phyloP scores from a whole-genome alignment of 2,888 invertebrate species.

The Pammene aurita region DNA sequence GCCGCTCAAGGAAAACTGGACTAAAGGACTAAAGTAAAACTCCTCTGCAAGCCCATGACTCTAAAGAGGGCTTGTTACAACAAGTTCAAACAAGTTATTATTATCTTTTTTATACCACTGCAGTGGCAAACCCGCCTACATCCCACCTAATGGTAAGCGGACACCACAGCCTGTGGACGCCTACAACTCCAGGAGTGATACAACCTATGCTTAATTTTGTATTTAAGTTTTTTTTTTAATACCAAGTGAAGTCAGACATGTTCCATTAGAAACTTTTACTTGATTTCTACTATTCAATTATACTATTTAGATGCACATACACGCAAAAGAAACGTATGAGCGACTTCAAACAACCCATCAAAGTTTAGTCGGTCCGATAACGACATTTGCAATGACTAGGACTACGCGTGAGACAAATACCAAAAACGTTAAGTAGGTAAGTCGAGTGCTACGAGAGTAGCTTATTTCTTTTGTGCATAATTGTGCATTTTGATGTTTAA shows the following conservation, averaged over 20 bases:
- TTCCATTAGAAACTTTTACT: constrained; percentile 19
- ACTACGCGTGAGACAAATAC: constrained; percentile 27
- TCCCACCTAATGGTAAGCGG: too few relatives aligned
- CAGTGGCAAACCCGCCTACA: too few relatives aligned
- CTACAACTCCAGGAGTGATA: too few relatives aligned
- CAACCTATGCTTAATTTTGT: not conserved
- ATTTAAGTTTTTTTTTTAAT: not conserved
- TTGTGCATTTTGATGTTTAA: not conserved
- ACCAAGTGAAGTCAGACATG: not conserved
- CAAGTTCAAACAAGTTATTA: too few relatives aligned
- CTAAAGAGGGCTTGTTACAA: too few relatives aligned
- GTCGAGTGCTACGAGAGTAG: not conserved
- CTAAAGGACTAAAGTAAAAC: too few relatives aligned
- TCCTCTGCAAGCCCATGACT: too few relatives aligned
- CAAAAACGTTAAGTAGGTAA: not conserved
- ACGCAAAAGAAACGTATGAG: constrained; percentile 27
- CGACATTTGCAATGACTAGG: constrained; percentile 12
- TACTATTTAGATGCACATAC: constrained; percentile 25
- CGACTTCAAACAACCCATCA: constrained; percentile 9
- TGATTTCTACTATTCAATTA: constrained; percentile 11
- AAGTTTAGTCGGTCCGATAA: constrained; percentile 22
- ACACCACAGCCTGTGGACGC: too few relatives aligned
- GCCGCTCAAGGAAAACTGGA: too few relatives aligned
- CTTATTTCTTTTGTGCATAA: not conserved
- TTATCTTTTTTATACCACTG: too few relatives aligned